Base-by-base conservation (phyloP, 2,888 invertebrate species). In the Limenitis camilla region DNA sequence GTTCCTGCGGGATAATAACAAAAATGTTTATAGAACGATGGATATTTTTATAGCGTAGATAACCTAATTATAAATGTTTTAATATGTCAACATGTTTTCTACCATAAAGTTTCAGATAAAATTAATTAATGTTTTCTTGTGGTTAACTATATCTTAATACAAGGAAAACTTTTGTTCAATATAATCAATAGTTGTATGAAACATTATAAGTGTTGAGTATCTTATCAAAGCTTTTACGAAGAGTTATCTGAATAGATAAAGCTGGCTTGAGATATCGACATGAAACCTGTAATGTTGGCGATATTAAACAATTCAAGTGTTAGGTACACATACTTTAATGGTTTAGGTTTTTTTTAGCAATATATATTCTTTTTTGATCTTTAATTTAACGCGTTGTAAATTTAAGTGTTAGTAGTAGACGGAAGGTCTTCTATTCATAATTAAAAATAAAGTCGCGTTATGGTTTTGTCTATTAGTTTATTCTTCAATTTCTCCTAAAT, bases 211-310 rank as follows among this genome's bases (percentile, higher is more conserved):
- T 61, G 61, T 64, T 68, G 63, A 67, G 63, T 63, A 53, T 64
- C 59, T 76, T 82, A 84, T 83, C 82, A 67, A 74, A 71, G 81
- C 83, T 83, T 81, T 83, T 76, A 82, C 78, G 69, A 74, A 74
- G 74, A 74, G 72, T 81, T 82, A 81, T 80, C 78, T 71, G 71
- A 68, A 76, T 71, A 77, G 81, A 81, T 83, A 82, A 74, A 69
- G 71, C 72, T 79, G 74, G 84, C 80, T 85, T 84, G 85, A 86
- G 85, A 83, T 85, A 85, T 72, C 71, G 19, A 35, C 19, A 19
- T 30, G 8, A 77, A 74, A 76, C 79, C 74, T 80, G 76, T 76
- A 81, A 80, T 81, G 81, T 78, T 67, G 76, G 71, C 69, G 74
- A 72, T 79, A 77, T 72, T 60, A 59, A 63, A 61, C 64, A 50